Evolutionary conservation across 2,113 vertebrate genomes (phyloP), one percentile per base, ranked within the genome.

Genomic region (Corydoras sp.): DNA sequence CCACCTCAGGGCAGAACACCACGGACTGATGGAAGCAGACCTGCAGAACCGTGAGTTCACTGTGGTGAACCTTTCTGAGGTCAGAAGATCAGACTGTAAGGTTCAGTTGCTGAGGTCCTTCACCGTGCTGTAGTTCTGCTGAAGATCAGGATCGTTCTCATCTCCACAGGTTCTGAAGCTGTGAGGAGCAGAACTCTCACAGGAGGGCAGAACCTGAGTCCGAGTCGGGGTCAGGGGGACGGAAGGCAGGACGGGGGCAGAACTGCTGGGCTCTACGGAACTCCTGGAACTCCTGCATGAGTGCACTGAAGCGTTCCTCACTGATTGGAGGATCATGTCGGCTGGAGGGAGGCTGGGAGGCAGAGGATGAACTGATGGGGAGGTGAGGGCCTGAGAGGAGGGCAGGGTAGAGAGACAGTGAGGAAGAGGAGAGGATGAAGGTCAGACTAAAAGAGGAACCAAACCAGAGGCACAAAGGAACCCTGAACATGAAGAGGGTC

Each of bases 251-350:
- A 62, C 60, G 80, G 79, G 82, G 64, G 65, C 65, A 58, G 80
- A 82, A 82, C 29, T 84, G 81, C 81, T 84, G 87, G 72, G 83
- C 75, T 53, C 79, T 85, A 63, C 83, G 83, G 82, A 87, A 88
- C 77, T 88, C 80, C 58, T 89, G 86, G 80, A 88, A 91, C 78
- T 91, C 90, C 80, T 84, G 85, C 14, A 87, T 87, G 29, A 91
- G 85, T 66, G 89, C 89, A 69, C 84, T 86, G 85, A 90, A 91
- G 58, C 89, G 90, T 12, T 83, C 88, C 72, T 90, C 89, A 55
- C 87, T 89, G 53, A 90, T 85, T 70, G 87, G 88, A 76, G 35
- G 85, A 69, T 77, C 77, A 79, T 62, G 80, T 31, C 75, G 79
- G 76, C 79, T 76, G 56, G 76, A 74, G 69, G 82, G 75, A 63